A percentile compares a stretch with the other conserved stretches of the same genome.
Evolutionary conservation across 2,113 vertebrate genomes (phyloP).

Genomic region (Elaphurus davidianus): DNA sequence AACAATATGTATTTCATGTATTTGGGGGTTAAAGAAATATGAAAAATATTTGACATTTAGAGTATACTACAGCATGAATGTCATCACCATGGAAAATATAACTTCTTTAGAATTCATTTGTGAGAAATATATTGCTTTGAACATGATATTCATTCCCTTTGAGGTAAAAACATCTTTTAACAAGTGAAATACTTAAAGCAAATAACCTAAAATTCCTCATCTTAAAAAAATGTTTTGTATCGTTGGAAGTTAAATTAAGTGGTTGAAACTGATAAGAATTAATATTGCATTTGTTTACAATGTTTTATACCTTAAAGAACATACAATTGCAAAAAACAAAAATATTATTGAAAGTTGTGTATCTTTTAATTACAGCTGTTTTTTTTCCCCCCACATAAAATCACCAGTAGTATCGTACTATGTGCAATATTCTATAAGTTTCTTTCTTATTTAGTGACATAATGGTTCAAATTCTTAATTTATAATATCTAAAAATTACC

Average conservation of each 20-base stretch:
- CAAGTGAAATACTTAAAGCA: background rate
- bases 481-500: background rate
- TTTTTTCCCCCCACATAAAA: background rate
- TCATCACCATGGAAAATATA: background rate
- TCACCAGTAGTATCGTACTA: background rate
- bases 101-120: background rate
- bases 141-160: background rate
- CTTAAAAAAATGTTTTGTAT: background rate
- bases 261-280: background rate
- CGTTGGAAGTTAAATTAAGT: background rate
- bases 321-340: background rate
- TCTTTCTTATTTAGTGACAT: background rate
- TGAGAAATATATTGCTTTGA: background rate
- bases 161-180: background rate
- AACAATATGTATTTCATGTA: background rate
- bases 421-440: background rate
- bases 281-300: background rate
- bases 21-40: background rate
- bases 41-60: background rate
- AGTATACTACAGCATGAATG: background rate
- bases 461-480: background rate
- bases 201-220: background rate
- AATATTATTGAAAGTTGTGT: background rate
- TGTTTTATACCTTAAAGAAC: background rate
- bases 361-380: background rate